Conservation (phyloP, 2,113 vertebrate genomes). For the Geococcyx californianus region DNA sequence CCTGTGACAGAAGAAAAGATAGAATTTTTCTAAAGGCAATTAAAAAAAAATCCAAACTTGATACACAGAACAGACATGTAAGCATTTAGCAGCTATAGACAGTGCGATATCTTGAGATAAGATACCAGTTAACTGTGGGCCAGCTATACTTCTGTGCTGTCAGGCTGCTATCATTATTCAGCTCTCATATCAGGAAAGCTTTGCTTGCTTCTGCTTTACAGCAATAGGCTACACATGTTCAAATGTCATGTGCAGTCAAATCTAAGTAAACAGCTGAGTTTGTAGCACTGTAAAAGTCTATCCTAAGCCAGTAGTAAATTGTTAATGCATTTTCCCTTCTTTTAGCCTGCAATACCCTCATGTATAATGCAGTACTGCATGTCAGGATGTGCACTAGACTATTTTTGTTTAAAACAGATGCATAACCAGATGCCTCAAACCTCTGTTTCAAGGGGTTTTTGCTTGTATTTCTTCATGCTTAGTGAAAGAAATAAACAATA, state of each 20-base stretch:
- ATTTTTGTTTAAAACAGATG: slow-evolving; percentile 65
- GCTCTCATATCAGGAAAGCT: background rate
- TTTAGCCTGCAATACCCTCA: slow-evolving; percentile 42
- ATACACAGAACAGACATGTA: background rate
- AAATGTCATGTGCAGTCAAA: slow-evolving; percentile 48
- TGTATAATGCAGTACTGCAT: slow-evolving; percentile 65
- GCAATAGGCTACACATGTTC: slow-evolving; percentile 31
- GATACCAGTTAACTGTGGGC: background rate
- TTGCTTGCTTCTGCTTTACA: slow-evolving; percentile 14
- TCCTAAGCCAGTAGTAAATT: slow-evolving; percentile 46
- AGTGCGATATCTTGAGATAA: background rate
- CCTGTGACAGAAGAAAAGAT: background rate
- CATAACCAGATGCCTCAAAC: slow-evolving; percentile 57
- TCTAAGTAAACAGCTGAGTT: slow-evolving; percentile 26
- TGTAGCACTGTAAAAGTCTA: slow-evolving; percentile 30
- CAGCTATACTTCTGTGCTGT: background rate
- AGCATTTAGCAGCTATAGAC: background rate
- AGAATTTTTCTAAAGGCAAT: background rate
- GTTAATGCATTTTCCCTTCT: slow-evolving; percentile 47
- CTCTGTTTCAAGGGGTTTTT: slow-evolving; percentile 9
- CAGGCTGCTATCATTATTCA: background rate
- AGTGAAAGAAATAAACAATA: background rate
- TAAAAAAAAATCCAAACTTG: background rate
- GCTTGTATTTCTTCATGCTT: slow-evolving; percentile 2
- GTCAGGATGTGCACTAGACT: slow-evolving; percentile 45